These are phyloP conservation scores for Sweltsa coloradensis DNA, from an alignment of 1,140 invertebrate genomes.

Conservation along the genomic window DNA sequence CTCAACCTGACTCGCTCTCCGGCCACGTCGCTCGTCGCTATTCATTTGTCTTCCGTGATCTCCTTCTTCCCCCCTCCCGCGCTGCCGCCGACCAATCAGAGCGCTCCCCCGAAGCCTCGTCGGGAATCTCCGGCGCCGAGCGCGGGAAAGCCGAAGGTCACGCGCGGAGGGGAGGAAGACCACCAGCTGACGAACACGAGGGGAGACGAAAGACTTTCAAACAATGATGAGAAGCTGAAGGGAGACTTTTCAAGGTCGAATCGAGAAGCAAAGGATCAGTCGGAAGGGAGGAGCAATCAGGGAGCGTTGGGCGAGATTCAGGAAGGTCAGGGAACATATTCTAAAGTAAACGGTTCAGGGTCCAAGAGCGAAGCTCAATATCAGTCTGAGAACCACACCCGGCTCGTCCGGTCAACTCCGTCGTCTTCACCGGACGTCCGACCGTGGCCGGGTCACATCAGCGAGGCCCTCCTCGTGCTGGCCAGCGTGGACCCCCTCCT, in stretches of 20 bases:
- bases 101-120: neutral
- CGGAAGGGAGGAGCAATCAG: no score
- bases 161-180: no score
- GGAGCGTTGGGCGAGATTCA: no score
- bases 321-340: no score
- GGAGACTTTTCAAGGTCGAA: no score
- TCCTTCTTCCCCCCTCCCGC: constrained; percentile 23
- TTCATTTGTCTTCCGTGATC: constrained; percentile 26
- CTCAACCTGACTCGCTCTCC: constrained; percentile 23
- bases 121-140: neutral
- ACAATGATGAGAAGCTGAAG: no score
- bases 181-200: no score
- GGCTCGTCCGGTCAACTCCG: constrained; percentile 25
- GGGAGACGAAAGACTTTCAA: no score
- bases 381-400: neutral
- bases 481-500: neutral
- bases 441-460: neutral
- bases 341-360: no score
- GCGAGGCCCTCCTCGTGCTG: neutral
- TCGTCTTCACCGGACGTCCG: constrained; percentile 9
- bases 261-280: no score
- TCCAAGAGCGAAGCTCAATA: constrained; percentile 9
- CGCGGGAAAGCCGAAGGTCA: neutral
- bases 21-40: constrained; percentile 26
- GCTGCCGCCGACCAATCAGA: constrained; percentile 17